phyloP scores from a whole-genome alignment of 2,888 invertebrate genomes.

The Cybosia mesomella region DNA sequence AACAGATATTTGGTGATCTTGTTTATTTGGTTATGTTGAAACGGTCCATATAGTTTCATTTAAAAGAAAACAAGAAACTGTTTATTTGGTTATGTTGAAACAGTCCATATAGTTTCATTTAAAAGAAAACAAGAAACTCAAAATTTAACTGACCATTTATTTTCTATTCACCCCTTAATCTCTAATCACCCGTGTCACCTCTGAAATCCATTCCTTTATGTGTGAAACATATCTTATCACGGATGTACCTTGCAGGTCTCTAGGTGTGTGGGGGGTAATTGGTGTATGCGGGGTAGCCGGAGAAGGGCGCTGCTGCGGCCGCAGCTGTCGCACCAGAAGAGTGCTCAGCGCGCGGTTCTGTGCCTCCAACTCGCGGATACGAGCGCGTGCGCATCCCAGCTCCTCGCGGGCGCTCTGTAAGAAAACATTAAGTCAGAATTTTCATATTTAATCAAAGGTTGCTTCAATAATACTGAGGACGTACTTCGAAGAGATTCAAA shows the following conservation, averaged over 20 bases:
- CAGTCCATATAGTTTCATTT: too few relatives aligned
- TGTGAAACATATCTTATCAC: not conserved
- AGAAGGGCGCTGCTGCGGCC: conserved; percentile 84
- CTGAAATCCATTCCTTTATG: not conserved
- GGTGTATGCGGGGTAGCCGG: conserved; percentile 84
- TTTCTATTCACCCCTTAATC: not conserved
- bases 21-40: too few relatives aligned
- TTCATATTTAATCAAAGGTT: too few relatives aligned
- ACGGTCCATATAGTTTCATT: too few relatives aligned
- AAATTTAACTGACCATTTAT: too few relatives aligned
- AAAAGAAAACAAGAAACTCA: too few relatives aligned
- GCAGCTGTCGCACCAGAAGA: conserved; percentile 89
- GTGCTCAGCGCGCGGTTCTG: conserved; percentile 92
- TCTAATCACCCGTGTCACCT: not conserved
- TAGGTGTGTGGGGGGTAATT: conserved; percentile 58
- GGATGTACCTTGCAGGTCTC: conserved; percentile 58
- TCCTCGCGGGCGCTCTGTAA: conserved; percentile 92
- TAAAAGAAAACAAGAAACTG: too few relatives aligned
- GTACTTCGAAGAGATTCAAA: not conserved
- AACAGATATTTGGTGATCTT: too few relatives aligned
- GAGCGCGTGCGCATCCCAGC: conserved; percentile 90
- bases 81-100: too few relatives aligned
- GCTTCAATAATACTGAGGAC: too few relatives aligned
- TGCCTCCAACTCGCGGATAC: conserved; percentile 92
- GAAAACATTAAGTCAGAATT: not conserved